phyloP scores from a whole-genome alignment of 2,888 invertebrate species.

The Toxonevra muliebris region DNA sequence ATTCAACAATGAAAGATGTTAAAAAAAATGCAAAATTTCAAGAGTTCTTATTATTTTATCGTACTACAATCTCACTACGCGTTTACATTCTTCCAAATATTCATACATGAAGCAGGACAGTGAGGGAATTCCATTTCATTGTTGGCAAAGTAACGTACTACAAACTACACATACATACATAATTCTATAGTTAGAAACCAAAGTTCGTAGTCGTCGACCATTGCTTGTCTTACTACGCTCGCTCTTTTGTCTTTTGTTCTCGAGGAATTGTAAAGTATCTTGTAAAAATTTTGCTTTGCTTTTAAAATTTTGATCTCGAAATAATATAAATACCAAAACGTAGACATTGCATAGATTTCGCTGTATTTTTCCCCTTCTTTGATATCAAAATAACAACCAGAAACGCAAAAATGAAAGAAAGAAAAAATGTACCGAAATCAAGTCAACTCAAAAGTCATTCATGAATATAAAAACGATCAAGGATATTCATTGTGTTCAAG shows the following conservation, averaged over 20 bases:
- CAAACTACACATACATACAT: neutral
- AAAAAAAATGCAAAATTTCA: neutral
- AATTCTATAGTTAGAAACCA: constrained; percentile 1
- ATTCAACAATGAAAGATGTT: neutral
- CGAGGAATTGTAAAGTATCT: too few species aligned
- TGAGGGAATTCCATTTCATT: too few species aligned
- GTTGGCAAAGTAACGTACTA: too few species aligned
- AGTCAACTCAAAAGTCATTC: constrained; percentile 48
- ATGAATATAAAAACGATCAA: constrained; percentile 40
- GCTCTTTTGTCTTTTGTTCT: too few species aligned
- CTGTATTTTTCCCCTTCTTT: constrained; percentile 13
- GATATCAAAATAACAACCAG: constrained; percentile 34
- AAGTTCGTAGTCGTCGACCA: constrained; percentile 1
- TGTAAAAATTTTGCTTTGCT: too few species aligned
- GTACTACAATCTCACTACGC: too few species aligned
- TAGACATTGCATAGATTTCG: constrained; percentile 10
- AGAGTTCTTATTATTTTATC: neutral
- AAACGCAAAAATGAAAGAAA: constrained; percentile 31
- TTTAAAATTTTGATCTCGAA: neutral
- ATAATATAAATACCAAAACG: neutral
- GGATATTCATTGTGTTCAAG: constrained; percentile 42
- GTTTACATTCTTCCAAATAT: too few species aligned
- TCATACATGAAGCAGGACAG: too few species aligned
- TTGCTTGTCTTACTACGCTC: too few species aligned
- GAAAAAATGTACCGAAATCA: constrained; percentile 31